Percentiles rank a stretch among this genome's conserved stretches.
Conservation (phyloP, 37 sponge, comb jelly and placozoan species). For the Crambe crambe region DNA sequence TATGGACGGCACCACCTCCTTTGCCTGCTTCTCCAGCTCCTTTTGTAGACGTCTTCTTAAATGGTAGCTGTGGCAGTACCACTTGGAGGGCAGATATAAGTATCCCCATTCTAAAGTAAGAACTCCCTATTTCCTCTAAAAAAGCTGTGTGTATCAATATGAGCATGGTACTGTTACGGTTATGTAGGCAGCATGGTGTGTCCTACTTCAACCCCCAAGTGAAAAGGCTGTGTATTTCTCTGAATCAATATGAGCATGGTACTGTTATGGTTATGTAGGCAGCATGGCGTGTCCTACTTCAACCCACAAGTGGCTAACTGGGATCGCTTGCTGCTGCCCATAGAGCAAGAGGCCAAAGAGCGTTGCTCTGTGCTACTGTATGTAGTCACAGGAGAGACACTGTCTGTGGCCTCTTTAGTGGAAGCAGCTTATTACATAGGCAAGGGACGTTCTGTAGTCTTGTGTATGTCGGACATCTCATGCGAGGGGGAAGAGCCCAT, state of each 20-base stretch:
- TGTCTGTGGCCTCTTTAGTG: constrained; percentile 73
- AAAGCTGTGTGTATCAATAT: too few species aligned
- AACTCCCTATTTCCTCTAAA: not conserved
- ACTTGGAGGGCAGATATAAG: constrained; percentile 73
- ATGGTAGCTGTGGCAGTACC: constrained; percentile 75
- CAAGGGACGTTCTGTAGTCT: constrained; percentile 36
- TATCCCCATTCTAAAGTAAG: constrained; percentile 64
- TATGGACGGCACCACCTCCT: constrained; percentile 10
- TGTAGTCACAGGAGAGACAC: constrained; percentile 48
- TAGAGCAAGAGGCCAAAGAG: constrained; percentile 81
- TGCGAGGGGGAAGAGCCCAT: not conserved
- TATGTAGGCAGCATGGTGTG: constrained; percentile 48
- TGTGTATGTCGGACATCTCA: constrained; percentile 52
- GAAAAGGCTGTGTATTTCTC: too few species aligned
- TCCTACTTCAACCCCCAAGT: constrained; percentile 86
- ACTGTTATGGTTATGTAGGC: too few species aligned
- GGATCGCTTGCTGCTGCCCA: constrained; percentile 65
- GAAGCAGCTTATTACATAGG: constrained; percentile 80
- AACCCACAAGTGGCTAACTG: constrained; percentile 82
- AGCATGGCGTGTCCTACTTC: constrained; percentile 73
- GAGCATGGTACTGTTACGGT: too few species aligned
- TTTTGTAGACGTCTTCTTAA: constrained; percentile 73
- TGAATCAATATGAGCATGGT: too few species aligned
- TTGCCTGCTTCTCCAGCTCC: not conserved
- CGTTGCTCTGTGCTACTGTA: constrained; percentile 55